Evolutionary conservation across 2,888 invertebrate genomes (phyloP), one percentile per base, ranked within the genome.

Genomic region (Desoria tigrina): DNA sequence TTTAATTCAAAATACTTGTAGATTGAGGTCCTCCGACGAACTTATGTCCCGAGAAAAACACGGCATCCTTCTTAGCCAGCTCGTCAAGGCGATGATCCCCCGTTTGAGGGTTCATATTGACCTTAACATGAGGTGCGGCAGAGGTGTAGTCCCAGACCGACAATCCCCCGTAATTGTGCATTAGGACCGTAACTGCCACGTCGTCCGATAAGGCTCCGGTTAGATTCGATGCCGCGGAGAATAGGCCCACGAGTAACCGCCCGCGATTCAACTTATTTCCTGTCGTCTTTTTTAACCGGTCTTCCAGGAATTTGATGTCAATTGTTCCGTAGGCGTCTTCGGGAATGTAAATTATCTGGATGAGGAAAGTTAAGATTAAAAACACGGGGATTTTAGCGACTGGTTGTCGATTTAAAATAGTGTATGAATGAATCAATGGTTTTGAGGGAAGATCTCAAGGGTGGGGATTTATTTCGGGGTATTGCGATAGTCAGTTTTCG

Each of bases 81-180:
- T 11, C 28, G 18, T 53, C 37, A 7, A 27, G 51, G 68, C 86
- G 86, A 67, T 87, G 86, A 1, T 87, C 87, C n/a, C 26, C 42
- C 14, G 57, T 57, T n/a, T 86, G 84, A 0, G 94, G 92, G 79
- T 94, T 94, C 90, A 94, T 90, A 77, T 91, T 89, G 63, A 94
- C 86, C n/a, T 84, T 82, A 0, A 88, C 84, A 77, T 89, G 90
- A 0, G 94, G 92, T 24, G 85, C 87, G 2, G 91, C 90, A 1
- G 90, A 84, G 7, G 92, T 91, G 78, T 90, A 94, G 80, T 94
- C 94, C 93, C 94, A 94, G 78, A 94, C 88, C 0, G 91, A 87
- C 73, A 90, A 84, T 0, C 92, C 93, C 9, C 89, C 89, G 78
- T 90, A 89, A 78, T 86, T 89, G 78, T 94, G 93, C 16, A 94